phyloP scores from a whole-genome alignment of 2,113 vertebrate species.

The Leucosticte australis region DNA sequence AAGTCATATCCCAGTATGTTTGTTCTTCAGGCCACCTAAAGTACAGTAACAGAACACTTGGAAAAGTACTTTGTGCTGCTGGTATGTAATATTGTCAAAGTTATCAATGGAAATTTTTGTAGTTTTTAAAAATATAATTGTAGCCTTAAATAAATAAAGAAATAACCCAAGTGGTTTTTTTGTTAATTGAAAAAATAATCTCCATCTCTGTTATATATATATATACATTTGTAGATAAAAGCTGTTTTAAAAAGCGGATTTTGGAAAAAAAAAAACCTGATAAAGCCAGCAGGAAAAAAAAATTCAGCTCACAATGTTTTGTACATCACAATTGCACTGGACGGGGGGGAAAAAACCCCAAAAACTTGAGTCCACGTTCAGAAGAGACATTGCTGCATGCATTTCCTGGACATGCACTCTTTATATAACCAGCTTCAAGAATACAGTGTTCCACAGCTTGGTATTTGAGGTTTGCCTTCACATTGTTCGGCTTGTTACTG shows the following conservation, averaged over 20 bases:
- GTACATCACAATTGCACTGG: not conserved
- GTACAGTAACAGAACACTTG: not conserved
- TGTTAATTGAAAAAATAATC: not conserved
- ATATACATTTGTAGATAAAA: not conserved
- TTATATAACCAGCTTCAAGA: not conserved
- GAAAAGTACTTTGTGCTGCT: not conserved
- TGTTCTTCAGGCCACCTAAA: not conserved
- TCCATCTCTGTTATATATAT: not conserved
- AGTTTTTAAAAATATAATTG: not conserved
- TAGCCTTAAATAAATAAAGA: not conserved
- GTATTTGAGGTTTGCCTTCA: not conserved
- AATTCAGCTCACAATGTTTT: not conserved
- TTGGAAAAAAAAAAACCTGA: not conserved
- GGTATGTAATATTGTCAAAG: not conserved
- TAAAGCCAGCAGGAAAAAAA: not conserved
- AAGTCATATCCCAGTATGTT: not conserved
- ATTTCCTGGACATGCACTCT: not conserved
- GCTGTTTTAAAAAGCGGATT: not conserved
- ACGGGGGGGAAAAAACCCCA: not conserved
- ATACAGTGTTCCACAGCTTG: not conserved
- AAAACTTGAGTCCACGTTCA: not conserved
- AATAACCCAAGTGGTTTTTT: rapidly evolving
- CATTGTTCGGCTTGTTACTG: constrained; percentile 34
- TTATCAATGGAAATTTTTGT: not conserved
- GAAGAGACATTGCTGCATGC: not conserved